Conservation (phyloP, 2,113 vertebrate genomes). For the Harpagus bidentatus region DNA sequence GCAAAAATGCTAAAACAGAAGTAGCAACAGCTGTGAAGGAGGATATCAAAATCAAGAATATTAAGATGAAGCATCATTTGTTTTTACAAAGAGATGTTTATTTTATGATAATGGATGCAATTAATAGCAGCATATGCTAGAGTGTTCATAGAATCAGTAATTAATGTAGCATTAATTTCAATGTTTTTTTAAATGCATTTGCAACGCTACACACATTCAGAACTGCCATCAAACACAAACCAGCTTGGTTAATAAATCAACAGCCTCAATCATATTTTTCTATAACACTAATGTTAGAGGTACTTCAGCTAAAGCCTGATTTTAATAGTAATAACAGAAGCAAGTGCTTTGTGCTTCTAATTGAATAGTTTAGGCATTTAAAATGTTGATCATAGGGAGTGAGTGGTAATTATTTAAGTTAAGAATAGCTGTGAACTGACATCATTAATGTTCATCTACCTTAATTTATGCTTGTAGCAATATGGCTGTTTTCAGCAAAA, state of each 20-base stretch:
- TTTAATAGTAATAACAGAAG: slow-evolving; percentile 32
- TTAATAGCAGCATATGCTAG: slow-evolving; percentile 75
- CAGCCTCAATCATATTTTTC: neutral
- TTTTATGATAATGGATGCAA: slow-evolving; percentile 72
- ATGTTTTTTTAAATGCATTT: slow-evolving; percentile 49
- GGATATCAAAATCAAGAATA: slow-evolving; percentile 45
- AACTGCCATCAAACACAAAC: neutral
- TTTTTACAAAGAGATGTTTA: slow-evolving; percentile 76
- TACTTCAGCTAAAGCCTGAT: slow-evolving; percentile 17
- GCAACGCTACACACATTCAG: neutral
- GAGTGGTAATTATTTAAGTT: slow-evolving; percentile 67
- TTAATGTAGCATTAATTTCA: slow-evolving; percentile 70
- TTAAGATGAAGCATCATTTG: slow-evolving; percentile 67
- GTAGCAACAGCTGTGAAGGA: slow-evolving; percentile 67
- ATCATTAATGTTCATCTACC: slow-evolving; percentile 67
- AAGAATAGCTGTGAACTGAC: slow-evolving; percentile 74
- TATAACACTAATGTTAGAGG: neutral
- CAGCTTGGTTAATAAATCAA: slow-evolving; percentile 18
- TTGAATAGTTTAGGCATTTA: slow-evolving; percentile 59
- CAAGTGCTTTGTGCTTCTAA: slow-evolving; percentile 48
- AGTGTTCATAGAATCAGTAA: slow-evolving; percentile 64
- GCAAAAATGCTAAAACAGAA: slow-evolving; percentile 56
- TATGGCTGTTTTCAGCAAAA: slow-evolving; percentile 70
- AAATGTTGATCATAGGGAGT: slow-evolving; percentile 47
- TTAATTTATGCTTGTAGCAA: slow-evolving; percentile 69